phyloP scores from a whole-genome alignment of 2,888 invertebrate species.

The Leptogaster cylindrica region DNA sequence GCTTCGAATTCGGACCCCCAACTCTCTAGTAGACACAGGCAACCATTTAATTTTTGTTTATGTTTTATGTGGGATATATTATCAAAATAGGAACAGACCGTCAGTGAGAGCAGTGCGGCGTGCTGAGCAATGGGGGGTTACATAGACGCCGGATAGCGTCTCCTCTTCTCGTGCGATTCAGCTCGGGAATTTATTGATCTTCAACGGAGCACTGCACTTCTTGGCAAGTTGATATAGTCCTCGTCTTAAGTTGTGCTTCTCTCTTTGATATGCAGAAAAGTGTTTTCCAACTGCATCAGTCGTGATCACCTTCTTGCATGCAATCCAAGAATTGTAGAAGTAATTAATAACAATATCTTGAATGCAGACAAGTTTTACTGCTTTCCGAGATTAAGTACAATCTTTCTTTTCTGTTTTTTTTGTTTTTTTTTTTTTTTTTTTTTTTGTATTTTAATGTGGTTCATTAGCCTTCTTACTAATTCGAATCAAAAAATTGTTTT shows the following conservation, averaged over 20 bases:
- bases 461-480: conserved; percentile 19
- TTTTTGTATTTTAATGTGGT: not conserved
- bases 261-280: conserved; percentile 27
- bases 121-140: not conserved
- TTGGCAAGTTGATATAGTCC: not conserved
- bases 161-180: not conserved
- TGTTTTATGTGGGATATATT: not conserved
- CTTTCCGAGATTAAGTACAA: not conserved
- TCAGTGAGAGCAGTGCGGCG: not conserved
- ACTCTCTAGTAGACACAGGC: conserved; percentile 10
- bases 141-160: not conserved
- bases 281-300: conserved; percentile 7
- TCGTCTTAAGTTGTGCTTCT: conserved; percentile 13
- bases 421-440: not conserved
- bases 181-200: conserved; percentile 31
- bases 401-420: not conserved
- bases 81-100: not conserved
- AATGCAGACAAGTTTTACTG: not conserved
- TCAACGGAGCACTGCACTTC: not conserved
- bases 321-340: not conserved
- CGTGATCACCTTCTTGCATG: not conserved
- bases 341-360: not conserved
- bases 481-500: too few species aligned
- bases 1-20: conserved; percentile 6
- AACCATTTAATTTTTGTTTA: conserved; percentile 36